A percentile compares a stretch with the other conserved stretches of the same genome.
Conservation (phyloP, 2,797 vertebrate genomes). For the Peromyscus aztecus region DNA sequence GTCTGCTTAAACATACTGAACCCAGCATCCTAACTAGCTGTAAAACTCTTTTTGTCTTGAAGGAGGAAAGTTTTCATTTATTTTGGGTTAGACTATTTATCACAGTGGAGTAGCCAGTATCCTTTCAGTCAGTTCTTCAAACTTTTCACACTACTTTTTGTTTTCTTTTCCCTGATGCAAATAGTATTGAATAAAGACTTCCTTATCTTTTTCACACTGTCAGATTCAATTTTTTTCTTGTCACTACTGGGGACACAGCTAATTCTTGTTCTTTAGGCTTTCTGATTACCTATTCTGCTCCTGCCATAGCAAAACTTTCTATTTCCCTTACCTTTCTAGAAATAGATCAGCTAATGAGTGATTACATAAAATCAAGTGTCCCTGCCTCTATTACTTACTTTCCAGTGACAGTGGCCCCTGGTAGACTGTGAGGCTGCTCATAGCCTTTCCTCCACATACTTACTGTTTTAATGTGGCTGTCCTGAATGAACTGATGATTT, state of each 20-base stretch:
- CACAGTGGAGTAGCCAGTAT: neutral
- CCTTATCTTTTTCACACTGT: neutral
- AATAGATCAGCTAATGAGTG: neutral
- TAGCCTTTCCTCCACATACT: neutral
- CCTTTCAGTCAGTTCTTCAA: neutral
- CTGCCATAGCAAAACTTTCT: neutral
- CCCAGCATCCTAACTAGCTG: neutral
- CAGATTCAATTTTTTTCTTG: slow-evolving; percentile 11
- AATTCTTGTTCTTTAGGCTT: neutral
- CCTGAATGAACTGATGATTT: neutral
- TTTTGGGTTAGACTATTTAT: neutral
- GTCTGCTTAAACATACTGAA: neutral
- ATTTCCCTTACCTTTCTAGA: neutral
- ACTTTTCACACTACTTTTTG: neutral
- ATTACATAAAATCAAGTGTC: neutral
- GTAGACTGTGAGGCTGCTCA: neutral
- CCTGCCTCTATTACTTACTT: neutral
- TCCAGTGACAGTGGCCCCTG: neutral
- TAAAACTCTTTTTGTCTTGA: neutral
- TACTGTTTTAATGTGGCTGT: neutral
- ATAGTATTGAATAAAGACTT: neutral
- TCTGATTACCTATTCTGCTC: neutral
- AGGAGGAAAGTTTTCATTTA: neutral
- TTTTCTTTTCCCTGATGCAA: neutral
- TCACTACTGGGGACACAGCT: neutral